phyloP scores from a whole-genome alignment of 2,113 vertebrate species.

The Gyps fulvus region DNA sequence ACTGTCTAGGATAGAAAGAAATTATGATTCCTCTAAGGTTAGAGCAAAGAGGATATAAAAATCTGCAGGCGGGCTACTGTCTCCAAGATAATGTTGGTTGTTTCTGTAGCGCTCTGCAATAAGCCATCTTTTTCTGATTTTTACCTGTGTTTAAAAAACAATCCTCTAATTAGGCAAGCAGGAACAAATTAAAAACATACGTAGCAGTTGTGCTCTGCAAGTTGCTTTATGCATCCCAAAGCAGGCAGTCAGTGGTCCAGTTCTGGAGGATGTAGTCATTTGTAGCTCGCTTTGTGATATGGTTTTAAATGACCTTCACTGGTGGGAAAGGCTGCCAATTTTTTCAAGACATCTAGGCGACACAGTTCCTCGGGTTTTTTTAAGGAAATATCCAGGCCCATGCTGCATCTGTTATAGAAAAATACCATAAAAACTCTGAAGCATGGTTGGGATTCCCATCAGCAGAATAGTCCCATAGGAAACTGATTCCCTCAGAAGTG shows the following conservation, averaged over 20 bases:
- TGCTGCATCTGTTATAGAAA: background rate
- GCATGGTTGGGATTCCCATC: background rate
- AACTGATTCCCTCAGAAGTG: background rate
- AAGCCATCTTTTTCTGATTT: background rate
- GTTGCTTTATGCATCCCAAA: background rate
- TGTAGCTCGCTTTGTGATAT: background rate
- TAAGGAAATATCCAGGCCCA: background rate
- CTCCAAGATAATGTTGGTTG: background rate
- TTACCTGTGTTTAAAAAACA: background rate
- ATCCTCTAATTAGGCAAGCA: background rate
- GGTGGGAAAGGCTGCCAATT: background rate
- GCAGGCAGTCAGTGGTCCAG: background rate
- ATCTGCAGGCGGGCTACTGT: background rate
- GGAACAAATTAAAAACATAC: background rate
- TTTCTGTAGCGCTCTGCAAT: background rate
- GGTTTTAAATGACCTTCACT: background rate
- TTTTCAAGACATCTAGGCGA: background rate
- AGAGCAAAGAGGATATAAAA: background rate
- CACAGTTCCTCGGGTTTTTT: background rate
- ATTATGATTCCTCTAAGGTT: background rate
- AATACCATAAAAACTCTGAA: background rate
- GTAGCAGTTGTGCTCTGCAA: background rate
- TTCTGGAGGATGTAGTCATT: background rate
- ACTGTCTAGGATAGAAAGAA: background rate
- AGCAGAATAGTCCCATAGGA: background rate